phyloP scores from a whole-genome alignment of 1,140 invertebrate species.

The Cepaea nemoralis region DNA sequence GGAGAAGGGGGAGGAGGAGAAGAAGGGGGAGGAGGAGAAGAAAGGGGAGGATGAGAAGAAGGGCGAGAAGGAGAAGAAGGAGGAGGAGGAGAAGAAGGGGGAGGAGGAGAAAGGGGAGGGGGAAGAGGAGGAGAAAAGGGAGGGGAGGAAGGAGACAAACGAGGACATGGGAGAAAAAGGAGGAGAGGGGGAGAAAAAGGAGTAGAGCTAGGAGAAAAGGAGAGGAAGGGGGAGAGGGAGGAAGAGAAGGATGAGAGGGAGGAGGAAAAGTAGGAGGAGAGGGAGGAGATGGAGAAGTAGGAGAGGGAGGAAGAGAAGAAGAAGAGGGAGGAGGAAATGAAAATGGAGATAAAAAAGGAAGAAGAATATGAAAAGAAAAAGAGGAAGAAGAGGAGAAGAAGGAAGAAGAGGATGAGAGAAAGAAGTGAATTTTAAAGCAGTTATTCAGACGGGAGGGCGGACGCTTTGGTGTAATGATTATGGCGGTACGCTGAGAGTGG shows the following conservation, averaged over 20 bases:
- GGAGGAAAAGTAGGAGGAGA: background rate
- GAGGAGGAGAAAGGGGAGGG: background rate
- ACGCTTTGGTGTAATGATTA: no score
- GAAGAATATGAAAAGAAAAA: background rate
- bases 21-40: constrained; percentile 10
- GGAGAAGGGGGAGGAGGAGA: constrained; percentile 5
- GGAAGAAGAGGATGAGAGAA: no score
- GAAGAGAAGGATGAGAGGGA: constrained; percentile 1
- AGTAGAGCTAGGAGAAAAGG: background rate
- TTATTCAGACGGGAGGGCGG: no score
- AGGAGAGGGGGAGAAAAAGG: background rate
- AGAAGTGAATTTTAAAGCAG: no score
- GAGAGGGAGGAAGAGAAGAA: no score
- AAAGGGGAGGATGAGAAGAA: constrained; percentile 20
- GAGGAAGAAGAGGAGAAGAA: no score
- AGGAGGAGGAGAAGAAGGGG: constrained; percentile 21
- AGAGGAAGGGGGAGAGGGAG: background rate
- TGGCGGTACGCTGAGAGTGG: no score
- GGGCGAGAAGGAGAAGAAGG: constrained; percentile 9
- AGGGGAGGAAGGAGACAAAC: background rate
- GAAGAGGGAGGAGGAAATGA: background rate
- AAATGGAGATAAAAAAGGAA: no score
- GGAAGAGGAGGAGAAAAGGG: background rate
- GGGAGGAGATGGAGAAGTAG: constrained; percentile 2
- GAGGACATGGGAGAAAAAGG: constrained; percentile 1